Conservation (phyloP, 53 echinoderm and acorn worm species). For the Echinarachnius parma region DNA sequence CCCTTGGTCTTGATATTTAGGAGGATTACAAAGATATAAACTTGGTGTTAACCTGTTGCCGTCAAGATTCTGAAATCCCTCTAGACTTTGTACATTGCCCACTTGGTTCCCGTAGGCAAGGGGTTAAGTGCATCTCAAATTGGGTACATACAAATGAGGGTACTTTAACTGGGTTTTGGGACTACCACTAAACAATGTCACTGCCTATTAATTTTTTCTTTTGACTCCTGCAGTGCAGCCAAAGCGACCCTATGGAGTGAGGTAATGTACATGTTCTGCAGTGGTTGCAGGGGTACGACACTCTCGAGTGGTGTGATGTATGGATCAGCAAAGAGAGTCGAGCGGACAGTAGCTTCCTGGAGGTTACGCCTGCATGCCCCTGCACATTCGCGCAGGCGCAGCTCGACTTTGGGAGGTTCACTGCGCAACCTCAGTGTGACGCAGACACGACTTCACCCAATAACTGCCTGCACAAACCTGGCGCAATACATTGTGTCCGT, state of each 20-base stretch:
- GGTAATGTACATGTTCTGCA: slow-evolving; percentile 62
- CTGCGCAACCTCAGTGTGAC: slow-evolving; percentile 55
- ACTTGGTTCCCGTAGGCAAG: too few relatives aligned
- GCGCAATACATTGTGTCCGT: slow-evolving; percentile 71
- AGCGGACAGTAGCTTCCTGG: slow-evolving; percentile 1
- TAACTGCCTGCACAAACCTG: slow-evolving; percentile 53
- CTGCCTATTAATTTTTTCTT: too few relatives aligned
- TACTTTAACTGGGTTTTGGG: too few relatives aligned
- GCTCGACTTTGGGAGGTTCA: slow-evolving; percentile 62
- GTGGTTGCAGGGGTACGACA: slow-evolving; percentile 36
- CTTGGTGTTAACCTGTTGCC: too few relatives aligned
- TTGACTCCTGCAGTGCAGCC: not conserved
- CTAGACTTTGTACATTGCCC: too few relatives aligned
- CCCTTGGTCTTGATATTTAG: too few relatives aligned
- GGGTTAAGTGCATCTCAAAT: too few relatives aligned
- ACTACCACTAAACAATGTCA: too few relatives aligned
- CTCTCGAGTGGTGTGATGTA: slow-evolving; percentile 7
- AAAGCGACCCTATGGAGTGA: slow-evolving; percentile 62
- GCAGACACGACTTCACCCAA: not conserved
- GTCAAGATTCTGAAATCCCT: too few relatives aligned
- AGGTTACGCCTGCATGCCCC: slow-evolving; percentile 49
- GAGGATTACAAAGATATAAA: too few relatives aligned
- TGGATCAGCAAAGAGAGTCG: not conserved
- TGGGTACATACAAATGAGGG: too few relatives aligned
- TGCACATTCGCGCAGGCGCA: slow-evolving; percentile 69